Evolutionary conservation across 2,113 vertebrate species (phyloP), one percentile per base, ranked within the genome.

Genomic region (Heterotis niloticus): DNA sequence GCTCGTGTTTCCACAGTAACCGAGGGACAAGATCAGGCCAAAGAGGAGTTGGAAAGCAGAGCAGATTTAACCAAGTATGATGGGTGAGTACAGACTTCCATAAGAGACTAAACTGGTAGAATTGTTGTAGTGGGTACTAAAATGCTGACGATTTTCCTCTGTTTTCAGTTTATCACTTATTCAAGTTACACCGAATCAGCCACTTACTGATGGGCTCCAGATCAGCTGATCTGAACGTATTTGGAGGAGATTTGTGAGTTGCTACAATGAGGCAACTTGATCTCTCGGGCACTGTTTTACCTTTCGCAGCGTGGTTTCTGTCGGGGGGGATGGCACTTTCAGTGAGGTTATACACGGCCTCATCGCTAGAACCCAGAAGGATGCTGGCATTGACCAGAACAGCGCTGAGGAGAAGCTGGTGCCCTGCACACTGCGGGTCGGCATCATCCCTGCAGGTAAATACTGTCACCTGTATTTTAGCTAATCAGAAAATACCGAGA

Each of bases 281-380:
- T 28, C 69, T 5, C 23, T 51, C 16, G 24, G 29, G 2, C 62
- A 44, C 44, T 84, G 52, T 83, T 51, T 66, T 78, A 20, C 0
- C 29, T 2, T 17, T 28, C 7, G 29, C 92, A 99, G 97, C 80
- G 88, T 99, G 85, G 93, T 99, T 79, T 97, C 94, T 76, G 96
- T 99, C 1, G 97, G 97, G 17, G 97, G 96, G 65, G 97, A 99
- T 13, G 96, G 97, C 82, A 98, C 94, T 94, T 98, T 98, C 93
- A 98, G 95, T 62, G 96, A 98, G 88, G 90, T 98, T 82, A 88
- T 99, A 80, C 96, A 98, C 60, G 96, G 96, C 44, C 90, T 99
- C 81, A 90, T 98, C 80, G 90, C 92, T 83, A 90, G 94, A 79
- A 94, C 92, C 0, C 96, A 99, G 89, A 88, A 79, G n/a, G 91